These are phyloP conservation scores for Phortica variegata DNA, from an alignment of 1,140 invertebrate species.

Conservation along the genomic window DNA sequence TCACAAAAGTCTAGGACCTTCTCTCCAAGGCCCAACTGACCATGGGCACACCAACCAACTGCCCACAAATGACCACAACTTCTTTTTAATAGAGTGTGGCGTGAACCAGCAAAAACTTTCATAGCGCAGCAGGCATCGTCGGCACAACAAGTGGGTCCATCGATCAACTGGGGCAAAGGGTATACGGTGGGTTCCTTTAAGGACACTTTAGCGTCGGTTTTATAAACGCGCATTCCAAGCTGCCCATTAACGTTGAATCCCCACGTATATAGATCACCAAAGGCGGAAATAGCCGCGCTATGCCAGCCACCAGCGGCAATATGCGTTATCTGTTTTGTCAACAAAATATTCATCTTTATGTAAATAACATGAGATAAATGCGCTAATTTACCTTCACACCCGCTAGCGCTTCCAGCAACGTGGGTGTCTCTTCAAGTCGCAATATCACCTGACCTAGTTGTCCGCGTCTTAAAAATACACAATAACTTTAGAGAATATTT, in stretches of 20 bases:
- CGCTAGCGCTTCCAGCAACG: conserved; percentile 59
- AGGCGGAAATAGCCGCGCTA: conserved; percentile 71
- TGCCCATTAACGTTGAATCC: conserved; percentile 90
- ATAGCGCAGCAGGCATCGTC: conserved; percentile 54
- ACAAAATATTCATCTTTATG: not conserved
- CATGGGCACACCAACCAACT: conserved; percentile 73
- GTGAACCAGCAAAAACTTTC: conserved; percentile 67
- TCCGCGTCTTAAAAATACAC: conserved; percentile 65
- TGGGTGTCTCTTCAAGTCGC: conserved; percentile 64
- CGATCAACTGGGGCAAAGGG: conserved; percentile 39
- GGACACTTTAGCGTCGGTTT: conserved; percentile 25
- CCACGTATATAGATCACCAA: conserved; percentile 84
- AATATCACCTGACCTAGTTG: conserved; percentile 79
- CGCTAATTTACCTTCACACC: conserved; percentile 63
- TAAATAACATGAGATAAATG: conserved; percentile 11
- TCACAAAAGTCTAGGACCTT: conserved; percentile 26
- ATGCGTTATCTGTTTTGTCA: conserved; percentile 58
- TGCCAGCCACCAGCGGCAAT: conserved; percentile 85
- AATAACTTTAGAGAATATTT: conserved; percentile 7
- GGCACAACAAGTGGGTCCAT: conserved; percentile 44
- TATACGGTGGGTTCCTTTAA: conserved; percentile 45
- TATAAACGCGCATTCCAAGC: conserved; percentile 65
- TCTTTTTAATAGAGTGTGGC: conserved; percentile 65
- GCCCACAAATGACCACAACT: conserved; percentile 67
- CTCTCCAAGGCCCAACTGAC: conserved; percentile 66